Conservation (phyloP, 2,888 invertebrate species). For the Mesochorus sp. region DNA sequence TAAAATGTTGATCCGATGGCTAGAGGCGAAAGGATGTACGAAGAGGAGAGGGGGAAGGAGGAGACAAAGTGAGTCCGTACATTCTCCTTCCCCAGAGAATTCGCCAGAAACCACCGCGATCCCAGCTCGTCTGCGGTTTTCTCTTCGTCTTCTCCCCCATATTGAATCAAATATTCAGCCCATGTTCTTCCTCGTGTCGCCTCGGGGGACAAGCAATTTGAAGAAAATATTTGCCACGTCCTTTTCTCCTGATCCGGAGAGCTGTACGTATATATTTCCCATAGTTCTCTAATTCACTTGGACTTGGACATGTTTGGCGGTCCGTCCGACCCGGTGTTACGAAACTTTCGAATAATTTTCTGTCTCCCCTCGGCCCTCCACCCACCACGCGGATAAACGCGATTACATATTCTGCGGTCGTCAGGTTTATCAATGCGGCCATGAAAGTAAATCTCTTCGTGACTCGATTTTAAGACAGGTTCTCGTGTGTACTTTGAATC, state of each 20-base stretch:
- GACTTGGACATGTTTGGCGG: neutral
- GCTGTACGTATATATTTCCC: neutral
- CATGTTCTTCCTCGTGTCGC: slow-evolving; percentile 38
- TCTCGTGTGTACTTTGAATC: too few species aligned
- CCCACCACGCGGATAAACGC: neutral
- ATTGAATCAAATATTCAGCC: slow-evolving; percentile 59
- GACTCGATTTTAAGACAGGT: too few species aligned
- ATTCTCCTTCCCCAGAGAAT: slow-evolving; percentile 43
- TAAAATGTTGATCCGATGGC: slow-evolving; percentile 25
- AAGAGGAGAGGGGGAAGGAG: neutral
- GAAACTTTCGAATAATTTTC: slow-evolving; percentile 31
- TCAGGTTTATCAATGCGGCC: too few species aligned
- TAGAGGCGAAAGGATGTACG: too few species aligned
- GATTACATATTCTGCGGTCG: too few species aligned
- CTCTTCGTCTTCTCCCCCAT: slow-evolving; percentile 19
- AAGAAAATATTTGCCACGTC: slow-evolving; percentile 55
- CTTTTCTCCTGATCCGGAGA: neutral
- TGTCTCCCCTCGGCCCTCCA: neutral
- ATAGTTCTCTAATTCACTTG: neutral
- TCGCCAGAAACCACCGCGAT: slow-evolving; percentile 56
- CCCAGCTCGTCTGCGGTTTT: slow-evolving; percentile 27
- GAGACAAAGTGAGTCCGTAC: slow-evolving; percentile 30
- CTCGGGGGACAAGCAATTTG: slow-evolving; percentile 58
- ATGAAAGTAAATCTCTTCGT: too few species aligned
- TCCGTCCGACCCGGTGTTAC: slow-evolving; percentile 7